phyloP scores from a whole-genome alignment of 2,888 invertebrate genomes.

The Lapara coniferarum region DNA sequence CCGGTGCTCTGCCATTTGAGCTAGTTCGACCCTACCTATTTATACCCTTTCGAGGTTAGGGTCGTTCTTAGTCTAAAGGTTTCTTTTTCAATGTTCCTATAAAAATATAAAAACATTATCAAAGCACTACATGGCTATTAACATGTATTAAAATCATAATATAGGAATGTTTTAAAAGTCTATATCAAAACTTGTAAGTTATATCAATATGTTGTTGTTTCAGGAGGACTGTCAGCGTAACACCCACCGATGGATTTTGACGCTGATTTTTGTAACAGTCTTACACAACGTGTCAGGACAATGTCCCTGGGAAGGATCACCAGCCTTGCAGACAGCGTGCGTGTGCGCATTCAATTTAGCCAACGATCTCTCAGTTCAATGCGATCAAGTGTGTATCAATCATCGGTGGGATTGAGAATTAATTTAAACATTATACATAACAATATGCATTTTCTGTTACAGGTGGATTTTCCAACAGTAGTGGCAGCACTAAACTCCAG shows the following conservation, averaged over 20 bases:
- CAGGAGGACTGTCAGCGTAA: conserved; percentile 50
- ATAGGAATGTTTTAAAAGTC: no score
- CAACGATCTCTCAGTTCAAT: conserved; percentile 93
- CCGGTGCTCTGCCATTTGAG: no score
- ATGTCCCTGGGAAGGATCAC: conserved; percentile 93
- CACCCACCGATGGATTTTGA: conserved; percentile 49
- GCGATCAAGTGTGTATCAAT: conserved; percentile 86
- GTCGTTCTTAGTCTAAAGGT: no score
- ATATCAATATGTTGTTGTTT: conserved; percentile 18
- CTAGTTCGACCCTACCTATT: no score
- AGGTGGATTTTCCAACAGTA: conserved; percentile 91
- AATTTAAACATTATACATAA: background rate
- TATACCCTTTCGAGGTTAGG: no score
- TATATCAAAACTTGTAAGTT: background rate
- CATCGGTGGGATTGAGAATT: background rate
- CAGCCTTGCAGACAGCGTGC: conserved; percentile 91
- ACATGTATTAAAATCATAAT: no score
- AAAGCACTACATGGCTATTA: no score
- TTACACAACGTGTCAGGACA: conserved; percentile 79
- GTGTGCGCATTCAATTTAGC: conserved; percentile 94
- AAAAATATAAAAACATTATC: no score
- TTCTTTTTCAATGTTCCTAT: no score
- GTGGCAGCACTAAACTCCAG: conserved; percentile 88
- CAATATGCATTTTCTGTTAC: conserved; percentile 37
- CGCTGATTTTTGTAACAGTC: conserved; percentile 48